Percentiles rank a stretch among this genome's conserved stretches.
Evolutionary conservation across 2,113 vertebrate species (phyloP).

Genomic region (Oriolus oriolus): DNA sequence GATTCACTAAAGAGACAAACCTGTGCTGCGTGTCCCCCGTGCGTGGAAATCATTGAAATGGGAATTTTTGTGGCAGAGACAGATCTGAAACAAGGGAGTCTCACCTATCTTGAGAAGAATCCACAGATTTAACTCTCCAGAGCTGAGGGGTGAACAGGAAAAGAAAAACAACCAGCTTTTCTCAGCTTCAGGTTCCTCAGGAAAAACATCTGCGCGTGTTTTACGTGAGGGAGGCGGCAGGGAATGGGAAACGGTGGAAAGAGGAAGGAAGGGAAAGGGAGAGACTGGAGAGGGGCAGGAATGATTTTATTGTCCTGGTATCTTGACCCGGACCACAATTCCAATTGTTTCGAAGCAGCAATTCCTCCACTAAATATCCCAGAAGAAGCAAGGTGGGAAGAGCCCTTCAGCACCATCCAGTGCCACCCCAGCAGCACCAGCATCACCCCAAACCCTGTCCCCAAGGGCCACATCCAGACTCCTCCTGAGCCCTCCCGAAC

Average conservation of each 20-base stretch:
- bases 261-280: neutral
- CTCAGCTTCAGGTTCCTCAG: neutral
- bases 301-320: neutral
- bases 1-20: neutral
- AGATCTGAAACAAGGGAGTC: neutral
- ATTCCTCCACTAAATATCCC: neutral
- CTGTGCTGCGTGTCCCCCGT: neutral
- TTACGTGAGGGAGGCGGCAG: neutral
- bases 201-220: neutral
- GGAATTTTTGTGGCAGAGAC: neutral
- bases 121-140: neutral
- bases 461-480: neutral
- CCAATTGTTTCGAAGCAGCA: neutral
- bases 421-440: neutral
- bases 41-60: neutral
- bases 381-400: rapidly evolving
- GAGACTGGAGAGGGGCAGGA: neutral
- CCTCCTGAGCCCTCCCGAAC: too few species aligned
- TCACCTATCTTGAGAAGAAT: neutral
- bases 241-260: neutral
- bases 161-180: neutral
- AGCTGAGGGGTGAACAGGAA: neutral
- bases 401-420: rapidly evolving
- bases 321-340: neutral
- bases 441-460: neutral